Base-by-base conservation (phyloP, 2,888 invertebrate species). In the Cheilosia urbana region DNA sequence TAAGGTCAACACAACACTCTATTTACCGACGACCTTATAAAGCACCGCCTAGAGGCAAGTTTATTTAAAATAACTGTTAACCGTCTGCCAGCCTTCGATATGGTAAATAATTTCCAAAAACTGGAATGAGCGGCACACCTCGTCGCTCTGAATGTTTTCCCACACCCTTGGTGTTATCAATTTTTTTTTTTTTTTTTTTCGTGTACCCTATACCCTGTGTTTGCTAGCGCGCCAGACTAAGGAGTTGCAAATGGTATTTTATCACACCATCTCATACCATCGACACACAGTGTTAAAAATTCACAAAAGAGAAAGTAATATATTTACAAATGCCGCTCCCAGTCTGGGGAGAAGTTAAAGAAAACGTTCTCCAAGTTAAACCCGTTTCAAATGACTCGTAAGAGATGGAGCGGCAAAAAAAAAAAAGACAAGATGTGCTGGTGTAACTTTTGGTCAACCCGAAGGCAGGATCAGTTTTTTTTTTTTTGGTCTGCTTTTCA, bases 91-190 rank as follows among this genome's bases (percentile, higher is more conserved):
- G 9, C 30, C 55, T 69, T 47, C 57, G 45, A 57, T 69, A 57
- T 57, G 55, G 27, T 55, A 68, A 68, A n/a, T 30, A 17, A 40
- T 55, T 55, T 40, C 42, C 37, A 49, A 21, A 24, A 60, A 40
- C 17, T 27, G 4, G 17, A n/a, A 40, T 40, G 24, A 30, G n/a
- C 4, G 63, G 27, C 69, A 69, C 69, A 69, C 69, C 71, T 71
- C 40, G 37, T 49, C 7, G 49, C 21, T 49, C 21, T 34, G 47
- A 58, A 69, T 58, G 55, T 47, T 57, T 34, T 58, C 58, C 49
- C 60, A 71, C 49, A 71, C 40, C 58, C 71, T 60, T 47, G 57
- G 45, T 30, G 30, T 57, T 45, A 69, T 69, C 58, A 71, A 49
- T 71, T 71, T 71, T 49, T 17, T 6, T 60, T 71, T 71, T 69